Evolutionary conservation across 1,140 invertebrate species (phyloP), one percentile per base, ranked within the genome.

Genomic region (Zelostemma sp.): DNA sequence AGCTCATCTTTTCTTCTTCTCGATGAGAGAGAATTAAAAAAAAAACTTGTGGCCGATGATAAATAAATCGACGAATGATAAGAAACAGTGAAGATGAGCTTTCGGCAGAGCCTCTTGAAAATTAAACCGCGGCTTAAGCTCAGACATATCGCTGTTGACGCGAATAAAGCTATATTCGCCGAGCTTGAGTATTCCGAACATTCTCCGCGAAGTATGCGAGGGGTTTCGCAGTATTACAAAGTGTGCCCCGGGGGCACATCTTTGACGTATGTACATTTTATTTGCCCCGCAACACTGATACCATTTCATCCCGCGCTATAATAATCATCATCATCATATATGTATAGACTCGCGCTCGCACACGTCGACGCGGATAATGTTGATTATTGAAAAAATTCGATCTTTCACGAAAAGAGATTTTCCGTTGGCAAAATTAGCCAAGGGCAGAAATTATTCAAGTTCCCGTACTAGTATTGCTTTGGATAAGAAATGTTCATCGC

Each of bases 191-290:
- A 57, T 53, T 55, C 57, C 53, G 57, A 66, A 58, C 68, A 60
- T 67, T 63, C 46, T 60, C 41, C 49, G 40, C 25, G n/a, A 65
- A 68, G 57, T 64, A 72, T 72, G 57, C 56, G 60, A 58, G 55
- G 51, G 47, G 41, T 64, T 25, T 59, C 3, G 49, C 47, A 9
- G 48, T 43, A 49, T 28, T 49, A 60, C 53, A 65, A 67, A 68
- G 69, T 53, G 33, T 48, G 54, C 15, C 64, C 60, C 1, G 49
- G 21, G 60, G 69, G 51, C 31, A 59, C 31, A 50, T 45, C 56
- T 50, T 43, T 59, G 46, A 59, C 50, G 47, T 59, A 45, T 50
- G 21, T 51, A 50, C 46, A 43, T 59, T 25, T 49, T 11, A 41
- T 56, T 48, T 49, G 31, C 31, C 18, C 5, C 35, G 47, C n/a